Conservation (phyloP, 2,888 invertebrate species). For the Macroteleia sp. region DNA sequence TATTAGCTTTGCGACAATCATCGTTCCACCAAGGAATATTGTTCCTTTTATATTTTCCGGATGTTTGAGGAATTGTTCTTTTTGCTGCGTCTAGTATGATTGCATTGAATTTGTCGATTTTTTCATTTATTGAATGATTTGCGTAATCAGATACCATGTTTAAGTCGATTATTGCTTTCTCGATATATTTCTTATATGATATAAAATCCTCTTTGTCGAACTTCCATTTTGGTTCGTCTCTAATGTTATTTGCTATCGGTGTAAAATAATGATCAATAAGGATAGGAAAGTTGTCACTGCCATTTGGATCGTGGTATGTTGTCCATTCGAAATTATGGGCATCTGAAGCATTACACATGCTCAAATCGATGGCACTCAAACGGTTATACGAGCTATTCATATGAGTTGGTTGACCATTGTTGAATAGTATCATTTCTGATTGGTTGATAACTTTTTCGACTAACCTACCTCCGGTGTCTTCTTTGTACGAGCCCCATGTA, state of each 20-base stretch:
- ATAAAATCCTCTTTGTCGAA: constrained; percentile 42
- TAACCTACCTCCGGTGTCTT: constrained; percentile 57
- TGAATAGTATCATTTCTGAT: constrained; percentile 39
- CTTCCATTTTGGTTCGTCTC: constrained; percentile 32
- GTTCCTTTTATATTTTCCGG: background rate
- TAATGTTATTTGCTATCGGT: background rate
- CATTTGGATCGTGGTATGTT: constrained; percentile 16
- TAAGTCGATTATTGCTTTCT: background rate
- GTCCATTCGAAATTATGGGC: constrained; percentile 30
- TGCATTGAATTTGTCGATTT: background rate
- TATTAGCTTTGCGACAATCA: constrained; percentile 2
- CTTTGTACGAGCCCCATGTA: constrained; percentile 22
- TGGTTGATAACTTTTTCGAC: constrained; percentile 56
- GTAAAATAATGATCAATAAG: constrained; percentile 7
- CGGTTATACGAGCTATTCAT: constrained; percentile 43
- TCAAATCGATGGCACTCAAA: constrained; percentile 3
- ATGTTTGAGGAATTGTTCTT: constrained; percentile 14
- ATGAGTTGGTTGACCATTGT: constrained; percentile 46
- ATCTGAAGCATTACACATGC: background rate
- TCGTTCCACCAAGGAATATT: constrained; percentile 36
- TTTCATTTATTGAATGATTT: background rate
- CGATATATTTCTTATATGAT: background rate
- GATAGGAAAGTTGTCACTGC: constrained; percentile 59
- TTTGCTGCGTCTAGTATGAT: constrained; percentile 17
- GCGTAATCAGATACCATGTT: background rate